Base-by-base conservation (phyloP, 2,888 invertebrate genomes). In the Pterostichus niger region DNA sequence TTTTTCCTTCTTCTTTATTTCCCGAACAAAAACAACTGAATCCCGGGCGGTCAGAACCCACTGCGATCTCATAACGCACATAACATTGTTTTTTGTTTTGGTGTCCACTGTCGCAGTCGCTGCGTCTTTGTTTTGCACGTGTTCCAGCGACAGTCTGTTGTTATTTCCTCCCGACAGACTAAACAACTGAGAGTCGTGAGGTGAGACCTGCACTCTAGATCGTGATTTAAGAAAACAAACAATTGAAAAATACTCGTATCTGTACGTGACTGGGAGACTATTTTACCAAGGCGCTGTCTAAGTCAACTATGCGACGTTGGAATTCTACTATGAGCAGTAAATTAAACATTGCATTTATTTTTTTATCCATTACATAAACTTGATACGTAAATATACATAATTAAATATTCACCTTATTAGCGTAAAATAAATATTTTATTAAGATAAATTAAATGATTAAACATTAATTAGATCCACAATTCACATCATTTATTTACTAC, bases 181-280 rank as follows among this genome's bases (percentile, higher is more conserved):
- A 76, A 76, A 76, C 76, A 76, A 54, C 33, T 52, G 49, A 24
- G 33, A 75, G 52, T 49, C 52, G 46, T 52, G 49, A 49, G 49
- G 59, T 59, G 49, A 9, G 52, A 33, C 17, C 68, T n/a, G 44
- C 44, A 44, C 35, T 33, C 76, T 13, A 31, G 76, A 54, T 54
- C 54, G 76, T 76, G 76, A 76, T 76, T 76, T 56, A 54, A 54
- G 76, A 76, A 76, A 76, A 76, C 56, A 76, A 76, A 76, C 76
- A 76, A 76, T 54, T 76, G 35, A 35, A 76, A 76, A 76, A 52
- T 54, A n/a, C 64, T 64, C 33, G 64, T 64, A 52, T 52, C 54
- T 15, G 76, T 76, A 54, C 76, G 76, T 76, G 76, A 54, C 76
- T n/a, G n/a, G 35, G 33, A 11, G 35, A 59, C 64, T 31, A 31